Percentiles rank a stretch among this genome's conserved stretches.
These are phyloP conservation scores for Apogon talboti DNA, from an alignment of 2,797 vertebrate genomes.

Conservation along the genomic window DNA sequence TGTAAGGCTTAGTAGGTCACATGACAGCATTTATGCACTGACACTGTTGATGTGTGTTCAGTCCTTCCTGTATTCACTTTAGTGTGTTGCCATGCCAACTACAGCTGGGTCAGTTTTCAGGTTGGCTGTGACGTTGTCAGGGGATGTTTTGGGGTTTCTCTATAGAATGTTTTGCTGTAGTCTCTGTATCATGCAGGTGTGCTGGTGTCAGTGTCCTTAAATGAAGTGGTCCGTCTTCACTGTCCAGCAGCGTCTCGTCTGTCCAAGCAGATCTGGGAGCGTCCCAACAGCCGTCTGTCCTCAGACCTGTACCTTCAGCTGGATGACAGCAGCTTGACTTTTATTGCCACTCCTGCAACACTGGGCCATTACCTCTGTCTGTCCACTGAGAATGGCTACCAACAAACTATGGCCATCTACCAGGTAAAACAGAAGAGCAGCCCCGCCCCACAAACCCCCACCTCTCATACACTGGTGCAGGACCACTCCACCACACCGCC, in stretches of 20 bases:
- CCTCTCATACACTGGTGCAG: constrained; percentile 3
- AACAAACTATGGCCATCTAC: constrained; percentile 75
- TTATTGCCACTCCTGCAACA: constrained; percentile 79
- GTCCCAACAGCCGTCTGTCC: constrained; percentile 72
- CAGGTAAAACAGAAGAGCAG: constrained; percentile 73
- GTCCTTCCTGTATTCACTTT: no score
- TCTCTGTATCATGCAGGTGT: constrained; percentile 66
- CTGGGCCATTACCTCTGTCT: constrained; percentile 81
- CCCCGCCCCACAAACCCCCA: constrained; percentile 29
- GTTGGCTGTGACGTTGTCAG: not conserved
- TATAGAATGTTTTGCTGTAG: constrained; percentile 13
- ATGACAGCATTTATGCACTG: no score
- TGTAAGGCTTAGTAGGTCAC: no score
- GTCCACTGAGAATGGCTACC: constrained; percentile 78
- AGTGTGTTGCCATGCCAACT: no score
- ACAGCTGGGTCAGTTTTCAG: not conserved
- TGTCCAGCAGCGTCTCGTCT: constrained; percentile 71
- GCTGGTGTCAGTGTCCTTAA: constrained; percentile 73
- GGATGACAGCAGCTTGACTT: constrained; percentile 71
- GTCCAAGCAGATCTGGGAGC: constrained; percentile 79
- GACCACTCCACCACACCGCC: constrained; percentile 18
- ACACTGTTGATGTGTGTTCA: no score
- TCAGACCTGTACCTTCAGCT: constrained; percentile 75
- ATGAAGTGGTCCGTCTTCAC: constrained; percentile 78
- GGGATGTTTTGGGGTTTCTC: not conserved